Base-by-base conservation (phyloP, 2,113 vertebrate species). In the Syngnathus scovelli region DNA sequence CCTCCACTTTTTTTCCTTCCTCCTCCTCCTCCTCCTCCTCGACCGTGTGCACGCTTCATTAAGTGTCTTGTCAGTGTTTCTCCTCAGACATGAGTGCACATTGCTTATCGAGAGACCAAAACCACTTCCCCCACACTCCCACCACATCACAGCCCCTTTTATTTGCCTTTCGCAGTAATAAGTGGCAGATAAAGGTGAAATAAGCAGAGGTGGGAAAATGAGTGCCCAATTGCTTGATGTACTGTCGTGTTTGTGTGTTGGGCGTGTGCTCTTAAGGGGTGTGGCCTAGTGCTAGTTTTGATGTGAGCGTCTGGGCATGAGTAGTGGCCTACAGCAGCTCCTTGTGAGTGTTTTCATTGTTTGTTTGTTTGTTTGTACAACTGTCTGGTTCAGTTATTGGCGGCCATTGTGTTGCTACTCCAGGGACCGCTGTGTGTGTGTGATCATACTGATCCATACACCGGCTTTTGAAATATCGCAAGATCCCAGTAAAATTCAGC, bases 11-110 rank as follows among this genome's bases (percentile, higher is more conserved):
- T 90, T 90, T 58, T 58, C 2, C 27, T 33, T 27, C 23, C 16
- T 36, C 27, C 6, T 33, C 27, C 5, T 58, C 55, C 27, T 58
- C 27, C 27, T 55, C 52, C 52, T 55, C 23, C 52, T 93, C 93
- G 91, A 87, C 78, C 71, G 89, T 87, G 87, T 62, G n/a, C 92
- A 92, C 90, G 93, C 89, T 95, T 96, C 94, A 95, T 95, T 96
- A 93, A 90, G 85, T 84, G 91, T 90, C 93, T 95, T 94, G 93
- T 95, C 95, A 91, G 93, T 94, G 91, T 92, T 94, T 94, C 91
- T 93, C 90, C 92, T 95, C 91, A 94, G 93, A 94, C 92, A 92
- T 93, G 92, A 94, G 92, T 93, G 93, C 94, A 92, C 94, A 94
- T 93, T 93, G 93, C 93, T 95, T 94, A 87, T 94, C 92, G 92